phyloP scores from a whole-genome alignment of 2,888 invertebrate species.

The Lacanobia oleracea region DNA sequence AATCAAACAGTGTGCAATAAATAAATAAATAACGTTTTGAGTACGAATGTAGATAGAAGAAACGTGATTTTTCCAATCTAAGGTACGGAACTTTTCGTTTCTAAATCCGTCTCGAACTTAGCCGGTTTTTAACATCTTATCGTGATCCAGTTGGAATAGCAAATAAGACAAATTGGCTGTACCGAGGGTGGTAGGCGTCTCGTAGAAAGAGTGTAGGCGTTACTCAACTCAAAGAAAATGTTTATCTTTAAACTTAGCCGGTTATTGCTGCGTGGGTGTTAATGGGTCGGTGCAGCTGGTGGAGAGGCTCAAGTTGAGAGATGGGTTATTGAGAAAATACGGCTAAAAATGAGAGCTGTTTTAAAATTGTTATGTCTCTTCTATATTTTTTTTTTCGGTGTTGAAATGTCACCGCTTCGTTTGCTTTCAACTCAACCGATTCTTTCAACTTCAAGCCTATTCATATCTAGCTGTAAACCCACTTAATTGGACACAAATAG shows the following conservation, averaged over 20 bases:
- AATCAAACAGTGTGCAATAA: too few relatives aligned
- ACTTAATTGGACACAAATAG: too few relatives aligned
- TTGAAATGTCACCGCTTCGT: too few relatives aligned
- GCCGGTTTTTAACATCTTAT: background rate
- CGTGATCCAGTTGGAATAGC: slow-evolving; percentile 12
- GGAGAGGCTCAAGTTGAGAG: background rate
- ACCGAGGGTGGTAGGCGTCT: background rate
- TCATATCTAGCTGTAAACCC: too few relatives aligned
- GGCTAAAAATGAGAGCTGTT: background rate
- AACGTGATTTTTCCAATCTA: too few relatives aligned
- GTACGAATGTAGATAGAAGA: too few relatives aligned
- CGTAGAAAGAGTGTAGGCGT: slow-evolving; percentile 20
- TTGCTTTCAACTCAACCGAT: too few relatives aligned
- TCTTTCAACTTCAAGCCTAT: too few relatives aligned
- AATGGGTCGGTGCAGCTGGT: slow-evolving; percentile 26
- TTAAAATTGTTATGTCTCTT: background rate
- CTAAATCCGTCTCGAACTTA: too few relatives aligned
- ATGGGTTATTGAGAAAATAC: background rate
- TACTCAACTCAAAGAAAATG: background rate
- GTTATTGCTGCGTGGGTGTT: slow-evolving; percentile 24
- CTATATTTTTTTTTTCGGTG: background rate
- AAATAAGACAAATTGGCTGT: slow-evolving; percentile 18
- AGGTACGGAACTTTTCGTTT: too few relatives aligned
- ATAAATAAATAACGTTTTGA: too few relatives aligned
- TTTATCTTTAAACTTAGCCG: slow-evolving; percentile 16